Evolutionary conservation across 2,888 invertebrate genomes (phyloP).

Genomic region (Ectropis crepuscularia): DNA sequence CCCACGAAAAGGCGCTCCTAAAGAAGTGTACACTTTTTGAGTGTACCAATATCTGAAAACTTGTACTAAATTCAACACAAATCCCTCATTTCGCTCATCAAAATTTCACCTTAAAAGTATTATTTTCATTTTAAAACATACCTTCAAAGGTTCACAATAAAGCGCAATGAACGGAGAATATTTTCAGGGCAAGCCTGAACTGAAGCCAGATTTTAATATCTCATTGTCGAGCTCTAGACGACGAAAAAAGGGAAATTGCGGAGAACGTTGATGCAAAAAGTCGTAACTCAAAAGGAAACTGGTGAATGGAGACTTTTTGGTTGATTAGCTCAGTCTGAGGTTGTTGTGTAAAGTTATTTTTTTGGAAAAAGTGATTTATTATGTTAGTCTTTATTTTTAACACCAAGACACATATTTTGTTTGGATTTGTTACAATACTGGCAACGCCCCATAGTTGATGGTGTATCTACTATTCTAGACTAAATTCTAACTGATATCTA

Average conservation of each 20-base stretch:
- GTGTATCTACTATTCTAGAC: no score
- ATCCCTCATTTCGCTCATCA: no score
- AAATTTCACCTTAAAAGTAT: neutral
- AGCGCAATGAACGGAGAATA: slow-evolving; percentile 7
- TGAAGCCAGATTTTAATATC: slow-evolving; percentile 28
- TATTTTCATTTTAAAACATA: slow-evolving; percentile 12
- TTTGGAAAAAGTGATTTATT: neutral
- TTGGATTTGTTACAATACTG: no score
- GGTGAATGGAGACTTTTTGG: slow-evolving; percentile 3
- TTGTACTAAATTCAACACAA: no score
- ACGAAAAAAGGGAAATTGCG: slow-evolving; percentile 19
- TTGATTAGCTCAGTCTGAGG: neutral
- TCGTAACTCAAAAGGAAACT: slow-evolving; percentile 12
- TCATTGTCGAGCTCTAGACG: slow-evolving; percentile 22
- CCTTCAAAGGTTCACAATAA: slow-evolving; percentile 13
- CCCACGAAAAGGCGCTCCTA: no score
- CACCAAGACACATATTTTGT: no score
- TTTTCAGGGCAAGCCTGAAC: slow-evolving; percentile 4
- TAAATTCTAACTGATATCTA: no score
- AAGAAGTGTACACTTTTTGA: no score
- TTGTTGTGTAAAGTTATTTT: neutral
- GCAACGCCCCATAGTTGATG: no score
- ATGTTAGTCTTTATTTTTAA: no score
- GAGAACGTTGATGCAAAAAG: slow-evolving; percentile 20
- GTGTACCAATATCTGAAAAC: no score